Conservation (phyloP, 2,888 invertebrate species). For the Julus scandinavius region DNA sequence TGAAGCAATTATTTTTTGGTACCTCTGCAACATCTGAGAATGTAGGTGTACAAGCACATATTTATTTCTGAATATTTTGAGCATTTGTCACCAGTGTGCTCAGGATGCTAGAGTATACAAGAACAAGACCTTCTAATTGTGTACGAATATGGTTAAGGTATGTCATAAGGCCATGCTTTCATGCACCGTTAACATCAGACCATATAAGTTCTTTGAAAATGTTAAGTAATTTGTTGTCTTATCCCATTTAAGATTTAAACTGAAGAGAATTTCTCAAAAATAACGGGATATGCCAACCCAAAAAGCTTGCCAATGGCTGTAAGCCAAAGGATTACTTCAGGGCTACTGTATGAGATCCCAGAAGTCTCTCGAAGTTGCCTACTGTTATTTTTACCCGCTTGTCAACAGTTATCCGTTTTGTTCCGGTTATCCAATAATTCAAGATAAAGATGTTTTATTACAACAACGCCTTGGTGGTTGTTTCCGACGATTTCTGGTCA, state of each 20-base stretch:
- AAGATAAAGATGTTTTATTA: slow-evolving; percentile 37
- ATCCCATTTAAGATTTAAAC: not conserved
- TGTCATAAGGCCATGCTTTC: not conserved
- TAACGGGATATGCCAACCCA: not conserved
- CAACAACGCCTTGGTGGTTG: not conserved
- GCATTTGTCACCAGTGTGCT: too few relatives aligned
- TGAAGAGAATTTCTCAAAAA: not conserved
- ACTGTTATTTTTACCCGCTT: slow-evolving; percentile 30
- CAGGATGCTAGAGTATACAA: too few relatives aligned
- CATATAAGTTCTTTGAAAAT: not conserved
- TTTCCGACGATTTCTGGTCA: slow-evolving; percentile 36
- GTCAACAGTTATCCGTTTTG: slow-evolving; percentile 35
- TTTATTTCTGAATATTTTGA: too few relatives aligned
- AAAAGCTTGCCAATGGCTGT: slow-evolving; percentile 23
- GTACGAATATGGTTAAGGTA: not conserved
- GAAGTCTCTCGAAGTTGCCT: slow-evolving; percentile 26
- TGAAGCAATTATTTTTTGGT: too few relatives aligned
- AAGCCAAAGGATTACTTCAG: slow-evolving; percentile 38
- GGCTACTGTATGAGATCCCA: not conserved
- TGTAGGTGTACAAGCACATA: too few relatives aligned
- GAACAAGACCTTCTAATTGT: too few relatives aligned
- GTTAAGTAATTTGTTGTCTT: not conserved
- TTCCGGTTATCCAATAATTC: slow-evolving; percentile 31
- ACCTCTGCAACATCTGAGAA: too few relatives aligned
- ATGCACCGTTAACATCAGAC: not conserved